These are phyloP conservation scores for Balaenoptera acutorostrata DNA, from an alignment of 2,113 vertebrate genomes.

Conservation along the genomic window DNA sequence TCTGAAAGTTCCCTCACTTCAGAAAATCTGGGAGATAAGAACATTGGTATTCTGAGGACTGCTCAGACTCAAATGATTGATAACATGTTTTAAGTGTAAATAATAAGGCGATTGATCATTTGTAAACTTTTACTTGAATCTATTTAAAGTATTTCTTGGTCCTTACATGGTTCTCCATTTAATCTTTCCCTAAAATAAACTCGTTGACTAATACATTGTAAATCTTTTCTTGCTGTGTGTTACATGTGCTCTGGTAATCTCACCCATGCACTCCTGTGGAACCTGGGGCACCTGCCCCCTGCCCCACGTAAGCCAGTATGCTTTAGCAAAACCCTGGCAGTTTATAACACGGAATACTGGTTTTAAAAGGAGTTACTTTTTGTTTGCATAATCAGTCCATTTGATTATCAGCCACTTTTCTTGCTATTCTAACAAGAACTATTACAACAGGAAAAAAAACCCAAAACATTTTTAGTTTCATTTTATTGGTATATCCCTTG, in stretches of 20 bases:
- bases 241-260: background rate
- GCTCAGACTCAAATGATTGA: background rate
- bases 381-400: background rate
- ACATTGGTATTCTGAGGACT: background rate
- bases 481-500: background rate
- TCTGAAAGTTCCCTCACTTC: background rate
- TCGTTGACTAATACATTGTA: background rate
- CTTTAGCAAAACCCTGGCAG: background rate
- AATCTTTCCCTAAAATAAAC: background rate
- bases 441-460: background rate
- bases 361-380: background rate
- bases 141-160: background rate
- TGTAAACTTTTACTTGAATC: background rate
- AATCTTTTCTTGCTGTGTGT: background rate
- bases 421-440: background rate
- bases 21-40: background rate
- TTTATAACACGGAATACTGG: background rate
- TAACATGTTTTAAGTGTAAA: background rate
- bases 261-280: background rate
- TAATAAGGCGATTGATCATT: background rate
- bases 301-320: background rate
- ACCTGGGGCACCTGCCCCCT: fast-evolving
- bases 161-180: background rate
- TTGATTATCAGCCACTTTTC: background rate
- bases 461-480: background rate